Evolutionary conservation across 2,797 vertebrate genomes (phyloP).

Genomic region (Nothura maculosa): DNA sequence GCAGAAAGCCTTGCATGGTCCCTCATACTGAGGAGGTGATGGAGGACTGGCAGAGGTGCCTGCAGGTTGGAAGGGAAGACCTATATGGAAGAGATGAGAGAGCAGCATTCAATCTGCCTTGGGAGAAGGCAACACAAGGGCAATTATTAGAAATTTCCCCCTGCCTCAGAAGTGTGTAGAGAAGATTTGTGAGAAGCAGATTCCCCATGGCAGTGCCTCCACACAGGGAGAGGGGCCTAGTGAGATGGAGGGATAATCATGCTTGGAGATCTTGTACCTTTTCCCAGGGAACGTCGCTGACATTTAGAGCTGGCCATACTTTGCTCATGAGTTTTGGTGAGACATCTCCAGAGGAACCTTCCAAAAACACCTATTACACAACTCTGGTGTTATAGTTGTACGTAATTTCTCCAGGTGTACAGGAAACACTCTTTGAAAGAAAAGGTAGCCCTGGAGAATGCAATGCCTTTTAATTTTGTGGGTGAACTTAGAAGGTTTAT

Average conservation of each 20-base stretch:
- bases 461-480: not conserved
- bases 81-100: not conserved
- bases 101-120: not conserved
- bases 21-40: not conserved
- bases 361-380: fast-evolving
- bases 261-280: not conserved
- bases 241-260: not conserved
- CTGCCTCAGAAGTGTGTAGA: fast-evolving
- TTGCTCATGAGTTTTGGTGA: not conserved
- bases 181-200: not conserved
- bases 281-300: not conserved
- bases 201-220: not conserved
- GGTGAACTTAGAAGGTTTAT: not conserved
- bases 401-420: not conserved
- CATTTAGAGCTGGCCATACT: not conserved
- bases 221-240: not conserved
- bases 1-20: not conserved
- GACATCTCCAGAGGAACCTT: fast-evolving
- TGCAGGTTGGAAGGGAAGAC: not conserved
- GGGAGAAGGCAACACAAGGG: not conserved
- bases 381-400: not conserved
- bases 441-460: not conserved
- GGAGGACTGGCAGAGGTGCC: fast-evolving
- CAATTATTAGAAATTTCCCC: not conserved
- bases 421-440: not conserved